Base-by-base conservation (phyloP, 2,797 vertebrate genomes). In the Remorina albescens region DNA sequence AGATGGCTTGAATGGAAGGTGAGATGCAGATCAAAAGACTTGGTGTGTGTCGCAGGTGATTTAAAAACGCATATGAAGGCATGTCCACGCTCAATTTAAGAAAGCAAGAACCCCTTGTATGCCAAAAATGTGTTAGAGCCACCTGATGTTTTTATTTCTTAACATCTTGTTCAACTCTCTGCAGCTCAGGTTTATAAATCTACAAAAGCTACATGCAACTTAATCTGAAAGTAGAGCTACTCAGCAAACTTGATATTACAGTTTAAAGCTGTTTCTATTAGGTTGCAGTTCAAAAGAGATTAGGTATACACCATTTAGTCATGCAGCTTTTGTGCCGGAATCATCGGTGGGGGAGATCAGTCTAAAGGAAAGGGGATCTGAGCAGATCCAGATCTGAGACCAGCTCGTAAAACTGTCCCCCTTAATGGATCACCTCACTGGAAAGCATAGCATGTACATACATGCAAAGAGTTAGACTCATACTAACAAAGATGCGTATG, bases 211-310 rank as follows among this genome's bases (percentile, higher is more conserved):
- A 67, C 78, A 60, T 60, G 90, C 62, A 93, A 92, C 87, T 67
- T 64, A 85, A 91, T 86, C 92, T 90, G 91, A 92, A 92, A 93
- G 91, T 92, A 90, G 83, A 92, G 86, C 86, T 91, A 81, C 76
- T 90, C 82, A 74, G 83, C 74, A 86, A 92, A 93, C 85, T 80
- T 78, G 90, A 93, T 92, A 89, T 85, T 81, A 87, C 87, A 88
- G 90, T 93, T 91, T 87, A 86, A 86, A 80, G 87, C 85, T 57
- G 64, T 78, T 75, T 92, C 91, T 87, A 86, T 82, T 85, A 81
- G 89, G 84, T 84, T 90, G 86, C 85, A 91, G 90, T 91, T 92
- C 92, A 92, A 93, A 93, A 90, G 89, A 91, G 87, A 93, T 92
- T 92, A 91, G 91, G 85, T 88, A 92, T 84, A 87, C 86, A 86